phyloP scores from a whole-genome alignment of 2,888 invertebrate species.

The Tetranychus piercei region DNA sequence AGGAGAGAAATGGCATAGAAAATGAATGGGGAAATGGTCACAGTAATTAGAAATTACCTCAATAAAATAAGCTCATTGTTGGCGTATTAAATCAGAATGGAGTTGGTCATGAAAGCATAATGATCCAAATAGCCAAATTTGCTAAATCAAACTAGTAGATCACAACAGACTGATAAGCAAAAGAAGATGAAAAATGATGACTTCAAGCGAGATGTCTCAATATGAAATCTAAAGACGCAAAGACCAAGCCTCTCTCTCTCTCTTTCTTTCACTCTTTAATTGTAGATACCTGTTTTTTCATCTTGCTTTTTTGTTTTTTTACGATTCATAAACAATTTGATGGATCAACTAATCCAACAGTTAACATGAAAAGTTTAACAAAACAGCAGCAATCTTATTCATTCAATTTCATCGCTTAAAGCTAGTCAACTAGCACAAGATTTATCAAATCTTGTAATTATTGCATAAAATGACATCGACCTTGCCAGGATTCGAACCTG shows the following conservation, averaged over 20 bases:
- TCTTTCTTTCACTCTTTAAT: background rate
- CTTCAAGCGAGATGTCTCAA: background rate
- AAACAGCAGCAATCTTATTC: too few species aligned
- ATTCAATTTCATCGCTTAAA: too few species aligned
- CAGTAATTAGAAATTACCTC: background rate
- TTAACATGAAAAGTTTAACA: too few species aligned
- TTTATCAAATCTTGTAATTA: background rate
- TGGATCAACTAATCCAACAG: too few species aligned
- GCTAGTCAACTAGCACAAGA: too few species aligned
- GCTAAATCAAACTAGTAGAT: background rate
- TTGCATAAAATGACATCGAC: background rate
- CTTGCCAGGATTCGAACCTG: slow-evolving; percentile 10
- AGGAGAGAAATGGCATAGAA: background rate
- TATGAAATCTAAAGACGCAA: background rate
- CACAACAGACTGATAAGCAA: background rate
- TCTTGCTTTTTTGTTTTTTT: too few species aligned
- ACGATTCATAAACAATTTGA: too few species aligned
- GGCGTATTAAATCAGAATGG: background rate
- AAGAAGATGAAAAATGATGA: background rate
- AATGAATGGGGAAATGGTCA: background rate
- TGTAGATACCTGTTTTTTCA: too few species aligned
- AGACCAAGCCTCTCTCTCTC: background rate
- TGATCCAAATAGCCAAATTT: background rate
- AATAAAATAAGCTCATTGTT: background rate
- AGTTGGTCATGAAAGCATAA: background rate